Conservation (phyloP, 2,888 invertebrate genomes). For the Steinernema scapterisci region DNA sequence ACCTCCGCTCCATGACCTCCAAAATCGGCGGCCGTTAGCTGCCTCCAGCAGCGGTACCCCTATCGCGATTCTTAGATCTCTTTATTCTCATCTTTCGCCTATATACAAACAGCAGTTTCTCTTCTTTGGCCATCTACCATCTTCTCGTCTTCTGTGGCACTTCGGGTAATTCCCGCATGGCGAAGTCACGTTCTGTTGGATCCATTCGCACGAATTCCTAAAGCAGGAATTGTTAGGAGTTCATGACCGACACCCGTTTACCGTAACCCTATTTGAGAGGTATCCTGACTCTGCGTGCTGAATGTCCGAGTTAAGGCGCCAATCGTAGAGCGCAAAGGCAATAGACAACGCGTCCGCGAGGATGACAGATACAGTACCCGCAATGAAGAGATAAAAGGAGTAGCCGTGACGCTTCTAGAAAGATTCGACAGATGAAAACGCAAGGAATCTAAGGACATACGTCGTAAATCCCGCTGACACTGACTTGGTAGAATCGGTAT, state of each 20-base stretch:
- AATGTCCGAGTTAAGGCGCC: not conserved
- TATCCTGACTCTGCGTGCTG: not conserved
- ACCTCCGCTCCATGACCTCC: slow-evolving; percentile 14
- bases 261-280: slow-evolving; percentile 11
- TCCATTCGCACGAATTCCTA: slow-evolving; percentile 33
- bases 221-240: not conserved
- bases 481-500: slow-evolving; percentile 64
- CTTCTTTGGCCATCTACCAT: not conserved
- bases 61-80: slow-evolving; percentile 1
- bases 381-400: slow-evolving; percentile 54
- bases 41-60: not conserved
- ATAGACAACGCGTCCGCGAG: slow-evolving; percentile 47
- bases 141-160: slow-evolving; percentile 30
- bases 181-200: slow-evolving; percentile 38
- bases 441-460: too few relatives aligned
- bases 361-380: slow-evolving; percentile 47
- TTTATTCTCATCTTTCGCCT: slow-evolving; percentile 7
- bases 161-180: slow-evolving; percentile 43
- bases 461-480: slow-evolving; percentile 66
- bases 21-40: slow-evolving; percentile 4
- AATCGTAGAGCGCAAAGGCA: slow-evolving; percentile 39
- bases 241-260: not conserved
- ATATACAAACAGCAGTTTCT: slow-evolving; percentile 6
- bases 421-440: not conserved
- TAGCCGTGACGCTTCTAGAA: slow-evolving; percentile 64